phyloP scores from a whole-genome alignment of 1,140 invertebrate species.

The Drosophila nigromelanica region DNA sequence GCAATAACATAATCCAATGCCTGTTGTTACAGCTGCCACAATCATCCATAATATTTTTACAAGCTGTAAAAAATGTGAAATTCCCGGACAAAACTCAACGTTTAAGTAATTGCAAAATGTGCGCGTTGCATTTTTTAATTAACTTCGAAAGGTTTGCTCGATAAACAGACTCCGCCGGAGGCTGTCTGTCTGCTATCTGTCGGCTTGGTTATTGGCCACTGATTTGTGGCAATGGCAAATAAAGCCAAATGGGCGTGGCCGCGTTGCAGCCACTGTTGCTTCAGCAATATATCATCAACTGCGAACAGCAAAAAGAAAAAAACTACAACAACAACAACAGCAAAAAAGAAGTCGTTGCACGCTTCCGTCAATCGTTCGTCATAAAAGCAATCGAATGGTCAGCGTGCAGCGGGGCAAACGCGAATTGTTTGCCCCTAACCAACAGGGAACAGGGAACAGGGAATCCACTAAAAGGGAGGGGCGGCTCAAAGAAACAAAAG shows the following conservation, averaged over 20 bases:
- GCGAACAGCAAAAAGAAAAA: conserved; percentile 17
- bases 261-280: conserved; percentile 28
- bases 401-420: conserved; percentile 9
- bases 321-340: background rate
- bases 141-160: conserved; percentile 67
- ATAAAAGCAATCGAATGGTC: conserved; percentile 49
- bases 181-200: conserved; percentile 14
- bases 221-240: conserved; percentile 74
- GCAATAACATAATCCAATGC: conserved; percentile 42
- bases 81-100: conserved; percentile 6
- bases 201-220: conserved; percentile 65
- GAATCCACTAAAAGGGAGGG: conserved; percentile 5
- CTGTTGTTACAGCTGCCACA: conserved; percentile 21
- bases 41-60: conserved; percentile 72
- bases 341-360: conserved; percentile 47
- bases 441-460: conserved; percentile 35
- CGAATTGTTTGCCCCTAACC: conserved; percentile 58
- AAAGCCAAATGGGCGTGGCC: conserved; percentile 63
- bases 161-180: conserved; percentile 6
- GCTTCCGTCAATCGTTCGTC: conserved; percentile 54
- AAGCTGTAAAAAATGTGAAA: conserved; percentile 11
- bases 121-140: conserved; percentile 62
- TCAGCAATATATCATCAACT: conserved; percentile 69
- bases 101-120: conserved; percentile 66
- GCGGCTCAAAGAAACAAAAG: conserved; percentile 51